Evolutionary conservation across 2,797 vertebrate genomes (phyloP).

Genomic region (Karalla daura): DNA sequence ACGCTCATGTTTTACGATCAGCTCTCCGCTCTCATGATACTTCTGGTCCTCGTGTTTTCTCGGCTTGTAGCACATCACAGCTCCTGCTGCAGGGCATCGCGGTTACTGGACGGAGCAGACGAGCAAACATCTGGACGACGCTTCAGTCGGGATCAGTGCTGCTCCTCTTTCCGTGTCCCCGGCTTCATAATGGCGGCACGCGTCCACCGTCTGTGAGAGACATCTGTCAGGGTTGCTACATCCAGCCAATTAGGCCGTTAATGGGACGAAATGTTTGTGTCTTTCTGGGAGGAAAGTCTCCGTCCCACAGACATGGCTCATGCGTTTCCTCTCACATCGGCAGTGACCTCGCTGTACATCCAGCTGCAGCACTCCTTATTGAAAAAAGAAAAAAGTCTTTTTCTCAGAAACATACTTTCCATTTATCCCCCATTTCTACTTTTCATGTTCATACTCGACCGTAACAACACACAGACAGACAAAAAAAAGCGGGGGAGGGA

Average conservation of each 20-base stretch:
- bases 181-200: not conserved
- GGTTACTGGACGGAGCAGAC: not conserved
- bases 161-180: not conserved
- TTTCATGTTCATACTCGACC: conserved; percentile 17
- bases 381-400: no score
- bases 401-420: conserved; percentile 42
- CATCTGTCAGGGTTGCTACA: conserved; percentile 22
- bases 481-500: not conserved
- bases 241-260: conserved; percentile 43
- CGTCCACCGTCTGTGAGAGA: conserved; percentile 18
- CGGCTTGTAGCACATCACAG: no score
- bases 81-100: conserved; percentile 17
- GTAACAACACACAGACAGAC: conserved; percentile 9
- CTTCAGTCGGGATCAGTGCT: not conserved
- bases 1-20: no score
- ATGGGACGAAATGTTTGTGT: conserved; percentile 46
- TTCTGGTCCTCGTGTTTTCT: no score
- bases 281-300: conserved; percentile 35
- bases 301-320: conserved; percentile 26
- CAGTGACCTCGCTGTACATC: conserved; percentile 57
- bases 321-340: conserved; percentile 32
- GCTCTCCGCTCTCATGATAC: no score
- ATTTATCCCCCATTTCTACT: conserved; percentile 23
- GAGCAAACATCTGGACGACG: conserved; percentile 47
- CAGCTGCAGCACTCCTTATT: conserved; percentile 64